Base-by-base conservation (phyloP, 2,888 invertebrate species). In the Lasioglossum zephyrum region DNA sequence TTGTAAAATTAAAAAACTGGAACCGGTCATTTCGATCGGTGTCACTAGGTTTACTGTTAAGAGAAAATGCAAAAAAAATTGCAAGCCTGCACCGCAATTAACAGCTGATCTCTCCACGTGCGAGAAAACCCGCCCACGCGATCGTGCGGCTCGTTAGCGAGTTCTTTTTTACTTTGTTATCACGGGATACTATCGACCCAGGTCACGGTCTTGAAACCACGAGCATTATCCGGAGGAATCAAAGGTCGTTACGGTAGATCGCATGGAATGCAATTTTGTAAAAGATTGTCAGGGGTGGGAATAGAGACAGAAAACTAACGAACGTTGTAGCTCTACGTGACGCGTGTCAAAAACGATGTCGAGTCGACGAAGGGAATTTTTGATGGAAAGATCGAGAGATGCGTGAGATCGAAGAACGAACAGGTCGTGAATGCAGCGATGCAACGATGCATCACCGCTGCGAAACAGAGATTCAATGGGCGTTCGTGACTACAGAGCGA, bases 191-290 rank as follows among this genome's bases (percentile, higher is more conserved):
- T 31, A 31, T 63, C 63, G 63, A 63, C 63, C 31, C 63, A 31
- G 63, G 63, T 63, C 63, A 63, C 63, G 63, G 31, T 63, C 31
- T 16, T 26, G 16, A 6, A 16, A 63, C 63, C 31, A 31, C 6
- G 16, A 16, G 16, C 63, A 31, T 31, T 63, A 63, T 6, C 63
- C 11, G 6, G 16, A 31, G 31, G 31, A 63, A 31, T 63, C 31
- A 63, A 63, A 63, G 63, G 63, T 63, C 31, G 63, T 63, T 63
- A 63, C 63, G 63, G 31, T 63, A 63, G 63, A 31, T 63, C 31
- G 63, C 63, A 8, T 16, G 63, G 63, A 63, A 63, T 16, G 63
- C 16, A 16, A 31, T 63, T 31, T 26, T 8, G 16, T 31, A 31
- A 16, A 63, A 31, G 31, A 63, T 31, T 13, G 16, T 13, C 5